Evolutionary conservation across 2,888 invertebrate genomes (phyloP).

Genomic region (Eurytoma adleriae): DNA sequence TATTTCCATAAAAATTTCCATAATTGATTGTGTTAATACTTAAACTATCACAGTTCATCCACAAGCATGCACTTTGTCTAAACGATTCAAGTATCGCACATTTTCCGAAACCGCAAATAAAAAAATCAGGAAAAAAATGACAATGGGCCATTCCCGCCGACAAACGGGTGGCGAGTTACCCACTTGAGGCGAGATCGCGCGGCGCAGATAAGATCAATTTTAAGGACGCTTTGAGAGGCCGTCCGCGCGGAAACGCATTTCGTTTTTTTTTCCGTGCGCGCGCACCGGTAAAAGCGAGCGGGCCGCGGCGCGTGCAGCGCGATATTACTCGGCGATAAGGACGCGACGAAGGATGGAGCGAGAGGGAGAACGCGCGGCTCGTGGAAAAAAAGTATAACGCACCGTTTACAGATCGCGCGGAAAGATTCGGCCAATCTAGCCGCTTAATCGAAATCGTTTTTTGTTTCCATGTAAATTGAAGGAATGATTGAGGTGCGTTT

Average conservation of each 20-base stretch:
- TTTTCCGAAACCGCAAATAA: not conserved
- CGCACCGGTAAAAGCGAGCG: conserved; percentile 8
- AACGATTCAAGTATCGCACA: not conserved
- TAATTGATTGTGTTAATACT: too few relatives aligned
- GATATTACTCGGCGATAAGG: conserved; percentile 39
- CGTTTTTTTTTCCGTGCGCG: conserved; percentile 18
- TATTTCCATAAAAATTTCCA: not conserved
- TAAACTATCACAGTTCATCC: not conserved
- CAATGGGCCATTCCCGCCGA: conserved; percentile 33
- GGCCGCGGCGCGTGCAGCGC: conserved; percentile 21
- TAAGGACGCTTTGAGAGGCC: conserved; percentile 34
- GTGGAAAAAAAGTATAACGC: conserved; percentile 37
- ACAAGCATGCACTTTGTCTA: not conserved
- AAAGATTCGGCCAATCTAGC: conserved; percentile 18
- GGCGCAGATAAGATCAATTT: conserved; percentile 28
- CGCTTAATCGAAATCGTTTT: conserved; percentile 32
- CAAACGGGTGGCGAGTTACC: conserved; percentile 10
- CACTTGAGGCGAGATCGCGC: conserved; percentile 16
- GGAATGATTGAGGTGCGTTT: conserved; percentile 13
- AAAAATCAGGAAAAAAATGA: conserved; percentile 12
- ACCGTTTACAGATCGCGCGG: conserved; percentile 19
- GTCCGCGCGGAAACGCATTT: conserved; percentile 34
- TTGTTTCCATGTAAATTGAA: conserved; percentile 38
- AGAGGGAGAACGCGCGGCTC: not conserved
- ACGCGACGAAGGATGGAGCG: not conserved